These are phyloP conservation scores for Coregonus ussuriensis DNA, from an alignment of 2,797 vertebrate species.

Conservation along the genomic window DNA sequence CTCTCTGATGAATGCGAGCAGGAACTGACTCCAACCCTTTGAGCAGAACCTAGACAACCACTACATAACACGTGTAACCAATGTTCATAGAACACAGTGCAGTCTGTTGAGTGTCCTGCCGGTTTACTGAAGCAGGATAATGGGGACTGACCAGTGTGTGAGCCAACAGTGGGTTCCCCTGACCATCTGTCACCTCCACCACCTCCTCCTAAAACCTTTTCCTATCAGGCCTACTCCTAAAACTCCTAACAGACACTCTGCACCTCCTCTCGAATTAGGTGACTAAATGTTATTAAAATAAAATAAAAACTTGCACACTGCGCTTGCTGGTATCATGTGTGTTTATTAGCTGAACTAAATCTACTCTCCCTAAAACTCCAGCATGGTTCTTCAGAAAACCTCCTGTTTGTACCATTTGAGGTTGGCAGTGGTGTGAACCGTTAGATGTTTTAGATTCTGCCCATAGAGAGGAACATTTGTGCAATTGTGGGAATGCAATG, in stretches of 20 bases:
- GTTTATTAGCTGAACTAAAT: neutral
- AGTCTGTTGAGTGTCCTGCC: neutral
- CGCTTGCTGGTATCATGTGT: neutral
- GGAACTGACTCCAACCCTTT: neutral
- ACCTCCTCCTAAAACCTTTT: neutral
- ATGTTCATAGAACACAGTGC: neutral
- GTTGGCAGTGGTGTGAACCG: neutral
- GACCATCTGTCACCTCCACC: conserved; percentile 9
- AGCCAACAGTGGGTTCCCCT: conserved; percentile 4
- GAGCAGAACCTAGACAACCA: neutral
- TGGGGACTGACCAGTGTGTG: neutral
- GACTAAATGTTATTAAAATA: neutral
- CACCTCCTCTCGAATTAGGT: neutral
- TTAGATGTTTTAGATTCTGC: conserved; percentile 12
- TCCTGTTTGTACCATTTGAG: neutral
- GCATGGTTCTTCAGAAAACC: neutral
- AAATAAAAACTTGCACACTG: neutral
- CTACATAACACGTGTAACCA: neutral
- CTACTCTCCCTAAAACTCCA: conserved; percentile 2
- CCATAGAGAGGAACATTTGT: neutral
- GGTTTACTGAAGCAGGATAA: neutral
- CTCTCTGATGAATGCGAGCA: neutral
- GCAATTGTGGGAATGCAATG: conserved; percentile 4
- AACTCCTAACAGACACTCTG: neutral
- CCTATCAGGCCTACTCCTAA: neutral